phyloP scores from a whole-genome alignment of 2,113 vertebrate genomes.

The Onychostruthus taczanowskii region DNA sequence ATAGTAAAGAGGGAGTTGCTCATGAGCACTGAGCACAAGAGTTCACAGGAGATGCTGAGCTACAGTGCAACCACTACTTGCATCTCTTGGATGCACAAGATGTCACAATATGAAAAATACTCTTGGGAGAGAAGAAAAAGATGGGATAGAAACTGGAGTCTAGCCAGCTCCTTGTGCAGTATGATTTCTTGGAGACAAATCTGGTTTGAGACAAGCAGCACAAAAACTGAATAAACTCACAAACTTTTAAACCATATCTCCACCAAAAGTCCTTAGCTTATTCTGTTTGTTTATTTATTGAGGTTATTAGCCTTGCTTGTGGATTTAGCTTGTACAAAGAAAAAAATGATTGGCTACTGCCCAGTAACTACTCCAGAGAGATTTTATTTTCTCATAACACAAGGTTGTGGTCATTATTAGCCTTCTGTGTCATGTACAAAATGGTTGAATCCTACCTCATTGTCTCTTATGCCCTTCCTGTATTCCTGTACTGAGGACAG shows the following conservation, averaged over 20 bases:
- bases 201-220: background rate
- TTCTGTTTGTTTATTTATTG: background rate
- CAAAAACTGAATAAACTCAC: background rate
- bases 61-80: background rate
- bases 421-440: background rate
- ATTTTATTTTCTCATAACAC: background rate
- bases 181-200: background rate
- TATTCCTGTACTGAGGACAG: background rate
- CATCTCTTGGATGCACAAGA: background rate
- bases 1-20: background rate
- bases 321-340: background rate
- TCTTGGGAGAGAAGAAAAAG: background rate
- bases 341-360: background rate
- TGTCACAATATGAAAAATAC: background rate
- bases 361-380: background rate
- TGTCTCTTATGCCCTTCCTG: background rate
- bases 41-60: background rate
- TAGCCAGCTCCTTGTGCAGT: background rate
- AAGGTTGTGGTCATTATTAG: background rate
- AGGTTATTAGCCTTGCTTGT: background rate
- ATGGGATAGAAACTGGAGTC: background rate
- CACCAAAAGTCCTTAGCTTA: background rate
- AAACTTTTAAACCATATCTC: background rate
- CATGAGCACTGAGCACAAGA: background rate
- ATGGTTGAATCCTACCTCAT: background rate